phyloP scores from a whole-genome alignment of 2,888 invertebrate species.

The Aleiodes leptofemur region DNA sequence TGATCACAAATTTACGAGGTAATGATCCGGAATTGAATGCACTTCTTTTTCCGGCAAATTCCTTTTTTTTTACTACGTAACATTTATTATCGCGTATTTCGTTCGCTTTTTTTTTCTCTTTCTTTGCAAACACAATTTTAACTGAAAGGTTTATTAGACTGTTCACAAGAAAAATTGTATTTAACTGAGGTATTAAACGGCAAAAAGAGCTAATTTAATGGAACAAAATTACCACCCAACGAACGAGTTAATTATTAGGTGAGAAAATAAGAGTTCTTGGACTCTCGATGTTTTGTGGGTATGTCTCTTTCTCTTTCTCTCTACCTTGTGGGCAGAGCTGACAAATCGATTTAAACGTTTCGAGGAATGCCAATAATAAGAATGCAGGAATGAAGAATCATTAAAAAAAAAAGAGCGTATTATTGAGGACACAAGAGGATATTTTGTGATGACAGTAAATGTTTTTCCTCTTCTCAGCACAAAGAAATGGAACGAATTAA shows the following conservation, averaged over 20 bases:
- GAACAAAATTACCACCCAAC: constrained; percentile 33
- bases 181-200: constrained; percentile 29
- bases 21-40: too few relatives aligned
- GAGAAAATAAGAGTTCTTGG: constrained; percentile 30
- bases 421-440: too few relatives aligned
- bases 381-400: too few relatives aligned
- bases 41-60: too few relatives aligned
- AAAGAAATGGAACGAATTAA: not conserved
- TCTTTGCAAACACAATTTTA: not conserved
- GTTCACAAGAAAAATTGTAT: constrained; percentile 13
- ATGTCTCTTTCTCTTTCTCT: not conserved
- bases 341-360: too few relatives aligned
- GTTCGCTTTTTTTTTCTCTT: too few relatives aligned
- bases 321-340: too few relatives aligned
- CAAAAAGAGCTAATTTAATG: constrained; percentile 31
- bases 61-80: too few relatives aligned
- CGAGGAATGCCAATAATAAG: too few relatives aligned
- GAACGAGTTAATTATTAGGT: constrained; percentile 36
- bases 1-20: too few relatives aligned
- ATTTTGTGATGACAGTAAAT: not conserved
- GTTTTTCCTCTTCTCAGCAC: not conserved
- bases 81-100: too few relatives aligned
- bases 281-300: constrained; percentile 1
- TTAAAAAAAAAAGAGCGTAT: not conserved
- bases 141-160: constrained; percentile 10